Conservation (phyloP, 1,140 invertebrate genomes). For the Cotesia glomerata region DNA sequence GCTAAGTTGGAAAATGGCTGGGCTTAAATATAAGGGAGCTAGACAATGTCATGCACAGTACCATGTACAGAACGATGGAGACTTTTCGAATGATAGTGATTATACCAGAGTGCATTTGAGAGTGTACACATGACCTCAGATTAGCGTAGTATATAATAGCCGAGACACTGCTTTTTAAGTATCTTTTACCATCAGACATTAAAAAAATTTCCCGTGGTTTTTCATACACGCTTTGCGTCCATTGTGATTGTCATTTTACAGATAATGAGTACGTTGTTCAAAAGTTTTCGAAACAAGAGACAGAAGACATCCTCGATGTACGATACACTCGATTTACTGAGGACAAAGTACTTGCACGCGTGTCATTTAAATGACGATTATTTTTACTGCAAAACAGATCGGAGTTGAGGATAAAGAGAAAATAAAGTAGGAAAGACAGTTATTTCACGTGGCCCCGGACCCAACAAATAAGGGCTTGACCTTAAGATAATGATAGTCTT, state of each 20-base stretch:
- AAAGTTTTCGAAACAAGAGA: neutral
- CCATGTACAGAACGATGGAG: neutral
- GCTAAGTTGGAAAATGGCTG: conserved; percentile 16
- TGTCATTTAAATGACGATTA: neutral
- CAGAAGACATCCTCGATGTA: neutral
- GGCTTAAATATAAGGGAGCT: neutral
- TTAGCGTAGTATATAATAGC: neutral
- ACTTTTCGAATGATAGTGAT: too few relatives aligned
- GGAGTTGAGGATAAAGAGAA: conserved; percentile 6
- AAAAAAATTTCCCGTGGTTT: neutral
- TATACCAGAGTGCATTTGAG: neutral
- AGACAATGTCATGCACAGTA: neutral
- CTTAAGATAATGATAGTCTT: conserved; percentile 43
- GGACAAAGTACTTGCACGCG: neutral
- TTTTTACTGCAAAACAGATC: neutral
- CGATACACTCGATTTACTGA: neutral
- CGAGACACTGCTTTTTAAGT: too few relatives aligned
- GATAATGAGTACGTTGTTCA: neutral
- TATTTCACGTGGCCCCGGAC: too few relatives aligned
- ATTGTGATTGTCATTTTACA: neutral
- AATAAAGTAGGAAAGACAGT: conserved; percentile 20
- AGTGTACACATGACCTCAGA: conserved; percentile 5
- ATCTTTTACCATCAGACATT: too few relatives aligned
- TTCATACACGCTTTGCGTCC: neutral
- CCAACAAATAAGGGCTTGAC: conserved; percentile 21